Conservation (phyloP, 2,113 vertebrate species). For the Sceloporus tristichus region DNA sequence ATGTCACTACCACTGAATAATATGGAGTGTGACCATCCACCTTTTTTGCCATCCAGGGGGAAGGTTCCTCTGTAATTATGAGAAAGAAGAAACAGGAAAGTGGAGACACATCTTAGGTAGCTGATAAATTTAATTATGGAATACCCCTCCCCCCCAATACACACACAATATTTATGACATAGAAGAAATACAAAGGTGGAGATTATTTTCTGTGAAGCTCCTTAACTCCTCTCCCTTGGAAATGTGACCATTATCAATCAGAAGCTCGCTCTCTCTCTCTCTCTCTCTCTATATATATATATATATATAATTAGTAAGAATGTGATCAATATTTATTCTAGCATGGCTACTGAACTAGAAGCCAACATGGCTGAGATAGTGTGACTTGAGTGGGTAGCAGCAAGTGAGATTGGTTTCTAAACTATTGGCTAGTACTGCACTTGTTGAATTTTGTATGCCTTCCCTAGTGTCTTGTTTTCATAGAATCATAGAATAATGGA, state of each 20-base stretch:
- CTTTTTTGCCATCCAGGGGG: no score
- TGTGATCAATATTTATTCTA: not conserved
- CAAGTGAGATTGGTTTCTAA: not conserved
- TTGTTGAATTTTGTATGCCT: no score
- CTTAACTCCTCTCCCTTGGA: constrained; percentile 3
- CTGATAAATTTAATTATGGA: not conserved
- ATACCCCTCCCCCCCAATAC: not conserved
- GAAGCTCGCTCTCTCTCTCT: no score
- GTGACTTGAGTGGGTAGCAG: not conserved
- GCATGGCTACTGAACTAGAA: not conserved
- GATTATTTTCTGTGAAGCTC: constrained; percentile 23
- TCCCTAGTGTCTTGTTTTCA: no score
- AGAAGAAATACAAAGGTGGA: constrained; percentile 17
- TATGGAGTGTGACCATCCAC: no score
- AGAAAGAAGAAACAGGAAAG: not conserved
- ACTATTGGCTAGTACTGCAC: no score
- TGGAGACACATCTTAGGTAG: not conserved
- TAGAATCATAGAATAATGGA: no score
- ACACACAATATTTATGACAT: not conserved
- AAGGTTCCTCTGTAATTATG: not conserved
- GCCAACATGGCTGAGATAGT: not conserved
- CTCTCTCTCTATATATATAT: not conserved
- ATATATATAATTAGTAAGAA: not conserved
- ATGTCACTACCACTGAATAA: no score
- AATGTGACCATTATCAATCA: constrained; percentile 31